Conservation (phyloP, 2,113 vertebrate genomes). For the Cyprinodon tularosa region DNA sequence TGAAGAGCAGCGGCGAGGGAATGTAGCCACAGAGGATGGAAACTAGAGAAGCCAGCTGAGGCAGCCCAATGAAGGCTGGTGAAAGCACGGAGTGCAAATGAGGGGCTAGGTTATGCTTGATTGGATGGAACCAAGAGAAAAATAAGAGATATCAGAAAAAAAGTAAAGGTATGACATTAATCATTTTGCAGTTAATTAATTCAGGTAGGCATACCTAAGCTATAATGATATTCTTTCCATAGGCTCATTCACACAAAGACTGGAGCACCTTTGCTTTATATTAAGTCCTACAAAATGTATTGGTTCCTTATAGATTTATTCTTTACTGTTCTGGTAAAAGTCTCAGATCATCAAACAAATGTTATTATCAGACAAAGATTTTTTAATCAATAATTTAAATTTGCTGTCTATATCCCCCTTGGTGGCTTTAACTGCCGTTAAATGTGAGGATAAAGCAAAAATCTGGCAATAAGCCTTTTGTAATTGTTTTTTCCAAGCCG, state of each 20-base stretch:
- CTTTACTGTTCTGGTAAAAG: neutral
- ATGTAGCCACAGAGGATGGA: conserved; percentile 33
- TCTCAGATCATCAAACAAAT: neutral
- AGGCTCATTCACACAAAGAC: conserved; percentile 33
- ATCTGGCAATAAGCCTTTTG: neutral
- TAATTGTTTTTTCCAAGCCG: too few relatives aligned
- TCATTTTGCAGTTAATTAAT: conserved; percentile 68
- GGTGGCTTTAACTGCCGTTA: neutral
- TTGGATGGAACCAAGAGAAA: conserved; percentile 23
- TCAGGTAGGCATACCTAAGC: conserved; percentile 9
- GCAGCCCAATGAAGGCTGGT: conserved; percentile 27
- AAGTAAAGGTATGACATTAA: conserved; percentile 59
- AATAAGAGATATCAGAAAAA: conserved; percentile 4
- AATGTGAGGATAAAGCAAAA: neutral
- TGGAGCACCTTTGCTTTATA: neutral
- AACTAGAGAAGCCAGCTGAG: conserved; percentile 40
- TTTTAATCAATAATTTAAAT: neutral
- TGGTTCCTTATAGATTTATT: neutral
- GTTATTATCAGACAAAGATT: neutral
- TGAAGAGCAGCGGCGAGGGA: conserved; percentile 59
- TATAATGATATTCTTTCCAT: conserved; percentile 59
- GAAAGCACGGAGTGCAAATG: conserved; percentile 10
- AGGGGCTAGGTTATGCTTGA: conserved; percentile 13
- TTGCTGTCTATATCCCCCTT: too few relatives aligned
- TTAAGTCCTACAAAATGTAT: conserved; percentile 8